Percentiles rank a stretch among this genome's conserved stretches.
Conservation (phyloP, 2,888 invertebrate genomes). For the Coecobrya sp. region DNA sequence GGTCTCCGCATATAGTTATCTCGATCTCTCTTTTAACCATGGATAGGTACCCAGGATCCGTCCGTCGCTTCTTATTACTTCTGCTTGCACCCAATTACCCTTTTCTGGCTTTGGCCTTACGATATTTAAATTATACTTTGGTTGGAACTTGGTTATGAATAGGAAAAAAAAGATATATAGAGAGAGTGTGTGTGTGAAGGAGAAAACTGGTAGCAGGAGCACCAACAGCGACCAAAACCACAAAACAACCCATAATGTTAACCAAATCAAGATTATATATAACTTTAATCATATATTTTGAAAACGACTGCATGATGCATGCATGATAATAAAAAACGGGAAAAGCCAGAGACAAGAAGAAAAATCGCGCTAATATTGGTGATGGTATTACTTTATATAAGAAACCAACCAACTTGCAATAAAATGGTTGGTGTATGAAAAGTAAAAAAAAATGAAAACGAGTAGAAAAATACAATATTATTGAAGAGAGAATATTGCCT, state of each 20-base stretch:
- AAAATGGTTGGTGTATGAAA: not conserved
- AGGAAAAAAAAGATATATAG: no score
- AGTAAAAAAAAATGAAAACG: not conserved
- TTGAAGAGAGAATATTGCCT: slow-evolving; percentile 17
- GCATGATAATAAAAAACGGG: not conserved
- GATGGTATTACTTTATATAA: not conserved
- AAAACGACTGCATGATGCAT: not conserved
- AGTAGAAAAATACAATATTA: not conserved
- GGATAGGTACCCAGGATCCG: not conserved
- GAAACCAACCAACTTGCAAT: not conserved
- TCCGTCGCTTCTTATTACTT: not conserved
- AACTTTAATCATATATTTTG: not conserved
- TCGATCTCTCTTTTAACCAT: not conserved
- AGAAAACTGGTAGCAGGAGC: slow-evolving; percentile 34
- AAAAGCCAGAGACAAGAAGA: not conserved
- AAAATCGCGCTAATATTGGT: not conserved
- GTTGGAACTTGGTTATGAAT: not conserved
- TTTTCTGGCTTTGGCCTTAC: slow-evolving; percentile 16
- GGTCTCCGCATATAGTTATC: not conserved
- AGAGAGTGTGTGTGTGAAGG: no score
- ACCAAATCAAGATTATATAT: slow-evolving; percentile 9
- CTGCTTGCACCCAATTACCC: slow-evolving; percentile 45
- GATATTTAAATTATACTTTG: slow-evolving; percentile 21
- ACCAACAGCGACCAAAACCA: slow-evolving; percentile 40
- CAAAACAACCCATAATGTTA: slow-evolving; percentile 23